Percentiles rank a stretch among this genome's conserved stretches.
Conservation (phyloP, 53 echinoderm and acorn worm genomes). For the Arbacia lixula region DNA sequence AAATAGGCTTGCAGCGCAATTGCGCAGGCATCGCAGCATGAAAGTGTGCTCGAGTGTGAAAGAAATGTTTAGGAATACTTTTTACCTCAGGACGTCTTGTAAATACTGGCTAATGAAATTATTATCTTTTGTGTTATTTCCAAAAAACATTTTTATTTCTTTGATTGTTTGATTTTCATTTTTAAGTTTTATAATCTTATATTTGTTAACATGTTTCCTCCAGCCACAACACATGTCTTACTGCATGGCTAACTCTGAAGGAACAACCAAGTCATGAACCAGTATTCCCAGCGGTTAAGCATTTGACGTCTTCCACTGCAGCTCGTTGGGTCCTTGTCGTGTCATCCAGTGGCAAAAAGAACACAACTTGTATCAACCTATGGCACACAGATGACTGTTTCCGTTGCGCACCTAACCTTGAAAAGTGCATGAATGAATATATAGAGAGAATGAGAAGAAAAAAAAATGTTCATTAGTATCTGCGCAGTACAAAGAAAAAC, state of each 20-base stretch:
- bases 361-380: constrained; percentile 57
- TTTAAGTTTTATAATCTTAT: background rate
- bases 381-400: constrained; percentile 47
- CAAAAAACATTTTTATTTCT: background rate
- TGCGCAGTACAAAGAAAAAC: constrained; percentile 26
- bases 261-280: constrained; percentile 59
- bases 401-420: constrained; percentile 29
- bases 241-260: constrained; percentile 54
- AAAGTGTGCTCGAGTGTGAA: constrained; percentile 28
- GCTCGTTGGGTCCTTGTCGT: constrained; percentile 31
- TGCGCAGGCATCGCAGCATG: background rate
- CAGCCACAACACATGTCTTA: constrained; percentile 58
- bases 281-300: constrained; percentile 55
- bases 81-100: constrained; percentile 53
- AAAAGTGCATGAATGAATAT: constrained; percentile 60
- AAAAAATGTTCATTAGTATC: constrained; percentile 43
- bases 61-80: constrained; percentile 34
- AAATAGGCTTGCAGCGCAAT: background rate
- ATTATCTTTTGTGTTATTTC: background rate
- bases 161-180: background rate
- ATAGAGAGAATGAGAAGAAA: constrained; percentile 56
- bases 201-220: constrained; percentile 11
- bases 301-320: constrained; percentile 34
- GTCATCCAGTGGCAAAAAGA: constrained; percentile 34
- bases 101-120: constrained; percentile 50